Conservation (phyloP, 2,797 vertebrate genomes). For the Lithobates sylvaticus region DNA sequence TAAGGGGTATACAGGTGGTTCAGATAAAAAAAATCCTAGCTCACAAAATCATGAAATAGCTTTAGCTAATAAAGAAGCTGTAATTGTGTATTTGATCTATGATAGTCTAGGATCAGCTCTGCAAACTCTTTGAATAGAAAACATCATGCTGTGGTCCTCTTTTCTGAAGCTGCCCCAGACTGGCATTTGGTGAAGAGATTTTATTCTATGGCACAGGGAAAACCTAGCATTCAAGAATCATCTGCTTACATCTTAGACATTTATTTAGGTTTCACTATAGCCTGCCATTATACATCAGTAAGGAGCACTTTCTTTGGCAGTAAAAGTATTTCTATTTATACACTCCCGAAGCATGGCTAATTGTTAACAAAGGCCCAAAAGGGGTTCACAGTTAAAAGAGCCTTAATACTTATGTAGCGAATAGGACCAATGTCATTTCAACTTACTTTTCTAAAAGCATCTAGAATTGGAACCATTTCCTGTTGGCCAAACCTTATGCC, state of each 20-base stretch:
- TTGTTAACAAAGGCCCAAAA: slow-evolving; percentile 53
- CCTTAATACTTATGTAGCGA: slow-evolving; percentile 16
- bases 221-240: slow-evolving; percentile 31
- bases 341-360: slow-evolving; percentile 50
- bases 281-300: slow-evolving; percentile 47
- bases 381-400: slow-evolving; percentile 39
- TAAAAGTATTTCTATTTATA: slow-evolving; percentile 18
- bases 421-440: slow-evolving; percentile 13
- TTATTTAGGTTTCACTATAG: slow-evolving; percentile 47
- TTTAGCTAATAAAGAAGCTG: background rate
- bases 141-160: slow-evolving; percentile 13
- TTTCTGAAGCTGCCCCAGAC: slow-evolving; percentile 1
- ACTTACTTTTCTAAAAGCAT: slow-evolving; percentile 21
- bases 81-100: slow-evolving; percentile 4
- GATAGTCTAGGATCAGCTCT: slow-evolving; percentile 9
- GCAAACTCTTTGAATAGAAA: background rate
- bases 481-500: slow-evolving; percentile 10
- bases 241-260: slow-evolving; percentile 40
- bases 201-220: slow-evolving; percentile 10
- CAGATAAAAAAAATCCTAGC: no score
- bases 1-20: no score
- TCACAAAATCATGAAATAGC: no score
- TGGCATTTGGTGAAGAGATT: slow-evolving; percentile 22
- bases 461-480: background rate
- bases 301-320: slow-evolving; percentile 42